Conservation (phyloP, 1,140 invertebrate species). For the Anastatus disparis region DNA sequence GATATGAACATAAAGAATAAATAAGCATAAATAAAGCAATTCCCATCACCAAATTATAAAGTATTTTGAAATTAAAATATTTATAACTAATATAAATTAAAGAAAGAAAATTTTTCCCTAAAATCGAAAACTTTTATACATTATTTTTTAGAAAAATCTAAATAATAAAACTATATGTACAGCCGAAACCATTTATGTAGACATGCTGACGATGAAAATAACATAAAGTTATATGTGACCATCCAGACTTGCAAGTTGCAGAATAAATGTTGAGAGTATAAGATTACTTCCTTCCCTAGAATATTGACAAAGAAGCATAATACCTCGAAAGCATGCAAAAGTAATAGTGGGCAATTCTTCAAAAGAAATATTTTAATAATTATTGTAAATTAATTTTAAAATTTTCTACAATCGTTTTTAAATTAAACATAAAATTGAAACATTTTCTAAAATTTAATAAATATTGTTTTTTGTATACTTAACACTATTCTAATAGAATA, state of each 20-base stretch:
- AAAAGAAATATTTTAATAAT: no score
- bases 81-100: neutral
- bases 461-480: no score
- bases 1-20: slow-evolving; percentile 23
- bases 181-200: slow-evolving; percentile 43
- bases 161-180: neutral
- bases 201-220: slow-evolving; percentile 60
- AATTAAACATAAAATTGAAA: neutral
- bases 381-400: no score
- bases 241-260: slow-evolving; percentile 51
- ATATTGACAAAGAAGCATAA: slow-evolving; percentile 59
- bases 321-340: slow-evolving; percentile 56
- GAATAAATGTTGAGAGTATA: slow-evolving; percentile 56
- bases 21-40: slow-evolving; percentile 34
- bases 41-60: slow-evolving; percentile 28
- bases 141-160: neutral
- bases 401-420: no score
- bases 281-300: slow-evolving; percentile 65
- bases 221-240: slow-evolving; percentile 49
- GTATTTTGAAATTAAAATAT: neutral
- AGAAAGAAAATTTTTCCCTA: neutral
- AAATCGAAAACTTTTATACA: slow-evolving; percentile 1
- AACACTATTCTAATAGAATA: no score
- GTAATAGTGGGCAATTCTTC: slow-evolving; percentile 20
- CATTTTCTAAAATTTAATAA: no score